phyloP scores from a whole-genome alignment of 1,140 invertebrate genomes.

The Ostrea denselamellosa region DNA sequence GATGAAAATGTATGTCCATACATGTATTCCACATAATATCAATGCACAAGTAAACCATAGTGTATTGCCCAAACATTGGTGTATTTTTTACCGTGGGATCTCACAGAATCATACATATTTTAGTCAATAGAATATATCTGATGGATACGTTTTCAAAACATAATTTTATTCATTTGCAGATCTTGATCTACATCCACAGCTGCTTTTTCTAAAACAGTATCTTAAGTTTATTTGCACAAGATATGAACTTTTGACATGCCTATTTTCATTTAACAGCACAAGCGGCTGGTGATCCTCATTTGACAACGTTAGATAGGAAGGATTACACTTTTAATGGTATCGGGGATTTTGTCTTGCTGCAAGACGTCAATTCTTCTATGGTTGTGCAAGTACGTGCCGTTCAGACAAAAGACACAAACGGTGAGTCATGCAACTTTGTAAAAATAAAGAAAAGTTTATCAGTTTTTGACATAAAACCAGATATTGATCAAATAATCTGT shows the following conservation, averaged over 20 bases:
- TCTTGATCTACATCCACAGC: no score
- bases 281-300: conserved; percentile 96
- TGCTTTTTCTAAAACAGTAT: no score
- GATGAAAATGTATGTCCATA: no score
- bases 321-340: conserved; percentile 97
- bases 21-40: no score
- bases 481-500: conserved; percentile 25
- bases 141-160: no score
- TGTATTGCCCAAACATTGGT: no score
- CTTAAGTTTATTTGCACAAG: no score
- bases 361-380: conserved; percentile 59
- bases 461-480: conserved; percentile 19
- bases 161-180: no score
- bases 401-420: conserved; percentile 66
- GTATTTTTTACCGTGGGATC: no score
- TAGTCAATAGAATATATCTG: no score
- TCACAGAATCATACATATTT: no score
- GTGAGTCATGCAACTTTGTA: conserved; percentile 53
- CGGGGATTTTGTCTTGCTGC: conserved; percentile 90
- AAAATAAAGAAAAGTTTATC: background rate
- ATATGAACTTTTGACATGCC: background rate
- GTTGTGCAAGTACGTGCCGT: conserved; percentile 69
- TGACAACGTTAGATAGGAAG: conserved; percentile 94
- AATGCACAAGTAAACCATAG: no score
- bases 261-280: conserved; percentile 79